phyloP scores from a whole-genome alignment of 2,797 vertebrate species.

The Pangasius sanitwongsei region DNA sequence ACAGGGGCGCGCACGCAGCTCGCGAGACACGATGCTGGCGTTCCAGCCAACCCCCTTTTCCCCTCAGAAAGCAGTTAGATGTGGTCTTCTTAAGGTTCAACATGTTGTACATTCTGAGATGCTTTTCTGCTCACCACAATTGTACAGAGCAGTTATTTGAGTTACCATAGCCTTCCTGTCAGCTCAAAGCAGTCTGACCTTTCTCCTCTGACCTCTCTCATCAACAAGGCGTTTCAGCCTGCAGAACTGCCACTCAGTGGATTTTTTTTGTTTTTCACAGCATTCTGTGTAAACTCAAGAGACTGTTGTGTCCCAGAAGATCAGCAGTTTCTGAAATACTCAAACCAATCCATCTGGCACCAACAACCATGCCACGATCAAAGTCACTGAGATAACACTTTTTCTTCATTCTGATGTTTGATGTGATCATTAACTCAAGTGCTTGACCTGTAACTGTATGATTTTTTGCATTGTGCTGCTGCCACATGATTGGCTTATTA shows the following conservation, averaged over 20 bases:
- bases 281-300: neutral
- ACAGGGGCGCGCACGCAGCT: conserved; percentile 10
- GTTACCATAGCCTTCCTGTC: neutral
- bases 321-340: neutral
- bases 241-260: neutral
- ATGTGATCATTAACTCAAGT: neutral
- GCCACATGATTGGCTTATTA: neutral
- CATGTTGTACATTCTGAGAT: neutral
- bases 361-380: neutral
- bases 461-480: neutral
- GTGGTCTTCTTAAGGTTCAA: neutral
- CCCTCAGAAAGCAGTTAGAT: neutral
- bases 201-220: neutral
- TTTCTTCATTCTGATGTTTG: neutral
- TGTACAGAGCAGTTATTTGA: neutral
- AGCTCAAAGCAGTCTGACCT: neutral
- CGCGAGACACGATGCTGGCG: neutral
- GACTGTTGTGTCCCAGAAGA: neutral
- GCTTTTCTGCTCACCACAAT: neutral
- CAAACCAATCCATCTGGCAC: neutral
- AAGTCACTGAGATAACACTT: neutral
- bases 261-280: neutral
- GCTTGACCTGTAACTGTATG: neutral
- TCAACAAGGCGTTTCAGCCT: neutral
- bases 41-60: conserved; percentile 16